Percentiles rank a stretch among this genome's conserved stretches.
Evolutionary conservation across 2,113 vertebrate species (phyloP).

Genomic region (Chunga burmeisteri): DNA sequence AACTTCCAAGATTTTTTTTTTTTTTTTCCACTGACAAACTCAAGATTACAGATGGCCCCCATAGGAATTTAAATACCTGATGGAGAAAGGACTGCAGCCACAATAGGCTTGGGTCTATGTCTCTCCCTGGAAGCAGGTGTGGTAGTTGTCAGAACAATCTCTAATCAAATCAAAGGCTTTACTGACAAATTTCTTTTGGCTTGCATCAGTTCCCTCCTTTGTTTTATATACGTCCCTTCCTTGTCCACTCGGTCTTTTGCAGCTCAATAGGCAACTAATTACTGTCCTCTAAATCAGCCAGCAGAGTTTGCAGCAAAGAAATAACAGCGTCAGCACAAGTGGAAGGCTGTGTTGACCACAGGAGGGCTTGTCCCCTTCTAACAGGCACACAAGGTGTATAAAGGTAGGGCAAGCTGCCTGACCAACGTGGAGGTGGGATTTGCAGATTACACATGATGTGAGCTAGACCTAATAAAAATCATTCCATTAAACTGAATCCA

Average conservation of each 20-base stretch:
- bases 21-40: not conserved
- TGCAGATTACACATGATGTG: constrained; percentile 3
- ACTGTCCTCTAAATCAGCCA: constrained; percentile 13
- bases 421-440: not conserved
- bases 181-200: constrained; percentile 13
- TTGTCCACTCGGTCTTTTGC: constrained; percentile 20
- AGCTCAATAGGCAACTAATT: constrained; percentile 45
- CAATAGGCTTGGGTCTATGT: not conserved
- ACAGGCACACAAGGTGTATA: not conserved
- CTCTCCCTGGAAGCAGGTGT: not conserved
- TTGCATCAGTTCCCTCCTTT: not conserved
- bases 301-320: not conserved
- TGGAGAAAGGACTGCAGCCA: not conserved
- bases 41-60: not conserved
- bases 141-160: not conserved
- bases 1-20: not conserved
- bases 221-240: not conserved
- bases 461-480: constrained; percentile 39
- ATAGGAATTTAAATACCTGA: not conserved
- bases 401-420: not conserved
- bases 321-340: not conserved
- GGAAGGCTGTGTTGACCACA: not conserved
- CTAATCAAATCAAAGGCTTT: not conserved
- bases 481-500: constrained; percentile 21
- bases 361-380: not conserved